A percentile compares a stretch with the other conserved stretches of the same genome.
phyloP scores from a whole-genome alignment of 1,140 invertebrate species.

The Rhopalosiphum padi region DNA sequence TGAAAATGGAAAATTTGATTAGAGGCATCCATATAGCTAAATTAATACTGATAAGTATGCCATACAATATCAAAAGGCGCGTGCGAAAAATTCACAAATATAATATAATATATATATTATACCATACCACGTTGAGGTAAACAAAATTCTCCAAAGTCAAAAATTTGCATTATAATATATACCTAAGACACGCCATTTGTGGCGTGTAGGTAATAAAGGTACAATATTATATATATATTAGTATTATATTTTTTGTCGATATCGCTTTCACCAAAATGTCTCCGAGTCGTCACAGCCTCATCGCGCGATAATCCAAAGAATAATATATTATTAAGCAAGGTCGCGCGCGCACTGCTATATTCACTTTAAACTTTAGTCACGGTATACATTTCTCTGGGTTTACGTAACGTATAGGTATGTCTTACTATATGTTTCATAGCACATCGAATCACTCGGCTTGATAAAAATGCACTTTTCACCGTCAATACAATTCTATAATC shows the following conservation, averaged over 20 bases:
- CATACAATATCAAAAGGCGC: neutral
- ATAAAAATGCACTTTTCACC: neutral
- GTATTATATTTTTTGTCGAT: neutral
- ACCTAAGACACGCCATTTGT: neutral
- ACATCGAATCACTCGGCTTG: neutral
- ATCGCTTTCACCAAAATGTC: neutral
- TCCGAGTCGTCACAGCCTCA: neutral
- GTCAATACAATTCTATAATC: neutral
- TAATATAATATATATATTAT: neutral
- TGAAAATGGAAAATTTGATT: neutral
- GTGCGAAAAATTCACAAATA: neutral
- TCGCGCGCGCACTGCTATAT: neutral
- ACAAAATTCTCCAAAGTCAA: neutral
- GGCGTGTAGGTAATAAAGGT: neutral
- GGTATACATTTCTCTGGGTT: neutral
- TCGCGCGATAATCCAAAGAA: neutral
- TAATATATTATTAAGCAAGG: neutral
- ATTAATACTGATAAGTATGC: neutral
- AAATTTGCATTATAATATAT: neutral
- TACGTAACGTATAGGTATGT: neutral
- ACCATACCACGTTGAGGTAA: neutral
- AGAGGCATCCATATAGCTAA: neutral
- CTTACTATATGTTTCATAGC: neutral
- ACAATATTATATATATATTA: neutral
- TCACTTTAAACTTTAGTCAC: neutral